Conservation (phyloP, 2,113 vertebrate species). For the Trinectes maculatus region DNA sequence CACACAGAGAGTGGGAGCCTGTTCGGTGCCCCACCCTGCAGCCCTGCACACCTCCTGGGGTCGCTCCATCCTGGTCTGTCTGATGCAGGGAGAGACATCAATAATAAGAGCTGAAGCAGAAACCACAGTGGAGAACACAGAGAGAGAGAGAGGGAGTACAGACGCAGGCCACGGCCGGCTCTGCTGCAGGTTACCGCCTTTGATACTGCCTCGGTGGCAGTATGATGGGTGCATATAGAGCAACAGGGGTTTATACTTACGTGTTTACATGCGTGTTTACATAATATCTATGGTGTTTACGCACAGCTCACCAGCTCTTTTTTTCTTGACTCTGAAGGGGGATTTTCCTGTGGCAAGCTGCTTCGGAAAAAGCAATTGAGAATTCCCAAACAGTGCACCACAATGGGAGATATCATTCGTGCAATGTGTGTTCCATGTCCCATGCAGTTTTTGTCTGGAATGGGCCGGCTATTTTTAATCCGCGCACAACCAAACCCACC, state of each 20-base stretch:
- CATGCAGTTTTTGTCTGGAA: conserved; percentile 73
- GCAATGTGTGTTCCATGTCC: conserved; percentile 74
- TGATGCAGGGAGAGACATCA: conserved; percentile 68
- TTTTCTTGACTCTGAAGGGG: conserved; percentile 73
- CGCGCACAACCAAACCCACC: conserved; percentile 73
- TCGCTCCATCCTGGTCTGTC: conserved; percentile 57
- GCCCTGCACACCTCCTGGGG: conserved; percentile 63
- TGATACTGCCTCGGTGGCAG: conserved; percentile 73
- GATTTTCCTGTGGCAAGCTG: conserved; percentile 81
- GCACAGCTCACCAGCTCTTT: conserved; percentile 64
- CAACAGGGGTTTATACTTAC: conserved; percentile 67
- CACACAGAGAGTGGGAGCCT: conserved; percentile 68
- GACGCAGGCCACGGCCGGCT: conserved; percentile 64
- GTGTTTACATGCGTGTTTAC: conserved; percentile 72
- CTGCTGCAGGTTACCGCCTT: conserved; percentile 76
- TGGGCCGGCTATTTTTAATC: conserved; percentile 80
- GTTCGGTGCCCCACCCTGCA: conserved; percentile 60
- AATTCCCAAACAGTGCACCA: conserved; percentile 81
- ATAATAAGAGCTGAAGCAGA: conserved; percentile 76
- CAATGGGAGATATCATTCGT: conserved; percentile 78
- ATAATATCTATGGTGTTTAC: conserved; percentile 73
- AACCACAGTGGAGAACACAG: conserved; percentile 68
- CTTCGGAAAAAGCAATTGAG: conserved; percentile 83
- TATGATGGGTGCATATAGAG: conserved; percentile 75
- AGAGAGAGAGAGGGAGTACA: conserved; percentile 60